Evolutionary conservation across 1,140 invertebrate genomes (phyloP), one percentile per base, ranked within the genome.

Genomic region (Drosophila teissieri): DNA sequence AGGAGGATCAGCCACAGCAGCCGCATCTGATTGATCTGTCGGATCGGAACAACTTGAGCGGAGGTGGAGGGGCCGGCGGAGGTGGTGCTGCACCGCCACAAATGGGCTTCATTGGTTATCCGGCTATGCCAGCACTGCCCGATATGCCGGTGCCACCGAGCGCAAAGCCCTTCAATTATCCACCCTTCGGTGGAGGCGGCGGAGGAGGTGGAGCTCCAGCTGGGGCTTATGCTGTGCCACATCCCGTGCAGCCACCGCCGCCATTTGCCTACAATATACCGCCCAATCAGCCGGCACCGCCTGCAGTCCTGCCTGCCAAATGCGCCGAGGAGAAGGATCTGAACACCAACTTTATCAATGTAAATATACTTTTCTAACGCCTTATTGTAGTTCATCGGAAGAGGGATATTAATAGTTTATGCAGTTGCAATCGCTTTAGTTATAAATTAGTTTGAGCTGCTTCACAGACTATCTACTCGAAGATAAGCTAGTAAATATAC

Each of bases 1-100:
- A 95, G 63, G 96, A 97, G 75, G 96, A 97, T 74, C 94, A 96
- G 45, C 73, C 91, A 4, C 81, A 94, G 37, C 97, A 98, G 93
- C 94, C 95, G 27, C 85, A 97, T 77, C 92, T 98, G 45, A 98
- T 98, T 85, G 97, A 98, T 90, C 93, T 97, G 60, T 94, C 94
- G 19, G 93, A 94, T 49, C 92, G 92, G 17, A 95, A 95, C 74
- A 95, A 95, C 92, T 93, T 95, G 8, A 93, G 94, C 42, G 92
- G 92, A 24, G 94, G 94, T 68, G 82, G 75, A 7, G 76, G 57
- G 0, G 8, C 48, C 93, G 94, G 94, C 22, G 94, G 95, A 67
- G 82, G 75, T 12, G 76, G 57, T 0, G 6, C 48, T 93, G 94
- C 39, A 3, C 96, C 96, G n/a, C 94, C 94, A 2, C 88, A 92